Conservation (phyloP, 2,888 invertebrate genomes). For the Bruchidius siliquastri region DNA sequence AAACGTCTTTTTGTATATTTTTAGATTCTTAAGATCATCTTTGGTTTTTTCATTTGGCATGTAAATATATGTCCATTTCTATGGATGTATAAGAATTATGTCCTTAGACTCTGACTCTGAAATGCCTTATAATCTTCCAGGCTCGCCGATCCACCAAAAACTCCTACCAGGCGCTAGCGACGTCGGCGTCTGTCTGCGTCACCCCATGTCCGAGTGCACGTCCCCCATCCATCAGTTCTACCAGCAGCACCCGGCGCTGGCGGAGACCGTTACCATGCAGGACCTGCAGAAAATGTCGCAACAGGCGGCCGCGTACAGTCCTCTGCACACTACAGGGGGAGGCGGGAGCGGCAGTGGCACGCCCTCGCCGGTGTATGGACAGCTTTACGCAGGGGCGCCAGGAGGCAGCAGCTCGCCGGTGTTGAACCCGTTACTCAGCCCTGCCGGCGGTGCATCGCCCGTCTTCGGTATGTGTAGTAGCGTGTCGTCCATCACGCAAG, state of each 20-base stretch:
- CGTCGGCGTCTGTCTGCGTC: conserved; percentile 32
- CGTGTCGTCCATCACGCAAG: conserved; percentile 56
- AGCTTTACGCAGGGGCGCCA: conserved; percentile 36
- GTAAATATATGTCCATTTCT: no score
- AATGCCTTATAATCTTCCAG: no score
- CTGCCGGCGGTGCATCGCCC: conserved; percentile 32
- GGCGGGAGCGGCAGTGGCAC: conserved; percentile 40
- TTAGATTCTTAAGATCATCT: no score
- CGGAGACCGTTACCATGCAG: conserved; percentile 52
- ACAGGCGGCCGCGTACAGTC: conserved; percentile 21
- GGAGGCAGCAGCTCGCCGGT: conserved; percentile 38
- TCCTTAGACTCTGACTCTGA: no score
- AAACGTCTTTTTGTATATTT: no score
- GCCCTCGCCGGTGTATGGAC: conserved; percentile 34
- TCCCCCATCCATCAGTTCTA: conserved; percentile 66
- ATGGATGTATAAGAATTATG: no score
- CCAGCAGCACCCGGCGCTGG: conserved; percentile 49
- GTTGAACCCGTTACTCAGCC: conserved; percentile 37
- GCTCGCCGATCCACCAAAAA: conserved; percentile 62
- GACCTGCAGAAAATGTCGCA: conserved; percentile 24
- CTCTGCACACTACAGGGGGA: conserved; percentile 35
- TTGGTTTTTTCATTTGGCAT: no score
- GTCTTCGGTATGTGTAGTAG: conserved; percentile 42
- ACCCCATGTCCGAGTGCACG: conserved; percentile 41
- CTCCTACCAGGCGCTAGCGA: conserved; percentile 24